phyloP scores from a whole-genome alignment of 2,113 vertebrate species.

The Brachyistius frenatus region DNA sequence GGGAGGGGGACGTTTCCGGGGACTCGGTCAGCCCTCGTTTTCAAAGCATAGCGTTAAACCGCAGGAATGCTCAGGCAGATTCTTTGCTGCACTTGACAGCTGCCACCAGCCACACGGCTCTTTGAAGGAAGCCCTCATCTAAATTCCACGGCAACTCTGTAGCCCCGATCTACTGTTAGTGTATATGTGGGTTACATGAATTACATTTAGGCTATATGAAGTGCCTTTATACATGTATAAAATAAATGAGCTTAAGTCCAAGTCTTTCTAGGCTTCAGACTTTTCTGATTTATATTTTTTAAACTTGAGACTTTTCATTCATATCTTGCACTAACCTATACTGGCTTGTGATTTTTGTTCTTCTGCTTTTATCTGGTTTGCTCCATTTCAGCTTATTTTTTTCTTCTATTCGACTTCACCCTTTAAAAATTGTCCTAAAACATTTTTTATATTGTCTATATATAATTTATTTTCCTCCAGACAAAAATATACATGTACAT shows the following conservation, averaged over 20 bases:
- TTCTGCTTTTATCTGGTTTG: too few relatives aligned
- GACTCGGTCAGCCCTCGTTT: conserved; percentile 42
- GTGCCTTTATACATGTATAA: too few relatives aligned
- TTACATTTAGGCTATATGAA: too few relatives aligned
- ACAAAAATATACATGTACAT: not conserved
- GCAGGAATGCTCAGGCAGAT: conserved; percentile 72
- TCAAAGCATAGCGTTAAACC: conserved; percentile 72
- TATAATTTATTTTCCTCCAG: not conserved
- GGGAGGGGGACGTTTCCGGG: conserved; percentile 18
- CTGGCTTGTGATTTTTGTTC: too few relatives aligned
- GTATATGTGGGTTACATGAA: not conserved
- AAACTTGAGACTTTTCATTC: too few relatives aligned
- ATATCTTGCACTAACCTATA: too few relatives aligned
- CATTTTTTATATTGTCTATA: not conserved
- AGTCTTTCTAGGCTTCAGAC: too few relatives aligned
- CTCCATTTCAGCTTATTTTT: too few relatives aligned
- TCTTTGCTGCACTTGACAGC: conserved; percentile 38
- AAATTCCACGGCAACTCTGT: conserved; percentile 18
- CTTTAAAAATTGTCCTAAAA: too few relatives aligned
- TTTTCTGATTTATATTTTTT: too few relatives aligned
- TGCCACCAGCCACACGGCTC: conserved; percentile 17
- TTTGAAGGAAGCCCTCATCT: conserved; percentile 49
- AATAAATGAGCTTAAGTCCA: too few relatives aligned
- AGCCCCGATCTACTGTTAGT: not conserved
- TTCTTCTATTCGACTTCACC: too few relatives aligned